Percentiles rank a stretch among this genome's conserved stretches.
phyloP scores from a whole-genome alignment of 2,113 vertebrate species.

The Callipepla squamata region DNA sequence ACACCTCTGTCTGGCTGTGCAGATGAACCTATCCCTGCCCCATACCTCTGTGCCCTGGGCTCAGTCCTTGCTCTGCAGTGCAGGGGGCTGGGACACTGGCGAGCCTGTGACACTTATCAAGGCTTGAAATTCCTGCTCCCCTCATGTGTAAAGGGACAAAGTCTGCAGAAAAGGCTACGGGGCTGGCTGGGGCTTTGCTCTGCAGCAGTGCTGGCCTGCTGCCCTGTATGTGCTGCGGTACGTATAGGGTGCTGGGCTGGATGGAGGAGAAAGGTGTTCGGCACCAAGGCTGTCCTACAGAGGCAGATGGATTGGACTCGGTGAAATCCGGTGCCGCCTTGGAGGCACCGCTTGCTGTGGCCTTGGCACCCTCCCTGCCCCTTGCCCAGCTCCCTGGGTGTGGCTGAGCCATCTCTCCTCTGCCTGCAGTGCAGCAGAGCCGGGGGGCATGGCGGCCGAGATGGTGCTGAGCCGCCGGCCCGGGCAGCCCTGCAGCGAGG shows the following conservation, averaged over 20 bases:
- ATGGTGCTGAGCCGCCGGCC: background rate
- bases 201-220: background rate
- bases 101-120: background rate
- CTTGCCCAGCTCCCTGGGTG: background rate
- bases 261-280: background rate
- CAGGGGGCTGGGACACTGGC: background rate
- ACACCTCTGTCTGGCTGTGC: fast-evolving
- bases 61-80: background rate
- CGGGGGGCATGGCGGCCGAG: background rate
- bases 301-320: background rate
- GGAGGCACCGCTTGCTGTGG: fast-evolving
- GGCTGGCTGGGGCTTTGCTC: background rate
- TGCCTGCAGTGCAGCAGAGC: background rate
- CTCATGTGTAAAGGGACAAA: slow-evolving; percentile 65
- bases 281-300: fast-evolving
- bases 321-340: background rate
- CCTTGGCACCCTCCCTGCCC: background rate
- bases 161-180: background rate
- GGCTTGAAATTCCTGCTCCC: slow-evolving; percentile 53
- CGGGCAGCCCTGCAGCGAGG: slow-evolving; percentile 44
- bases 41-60: fast-evolving
- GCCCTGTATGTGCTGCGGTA: background rate
- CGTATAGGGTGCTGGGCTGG: background rate
- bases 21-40: background rate
- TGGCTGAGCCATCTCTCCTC: background rate